A percentile compares a stretch with the other conserved stretches of the same genome.
phyloP scores from a whole-genome alignment of 64 coral and sea anemone species.

The Montipora capricornis region DNA sequence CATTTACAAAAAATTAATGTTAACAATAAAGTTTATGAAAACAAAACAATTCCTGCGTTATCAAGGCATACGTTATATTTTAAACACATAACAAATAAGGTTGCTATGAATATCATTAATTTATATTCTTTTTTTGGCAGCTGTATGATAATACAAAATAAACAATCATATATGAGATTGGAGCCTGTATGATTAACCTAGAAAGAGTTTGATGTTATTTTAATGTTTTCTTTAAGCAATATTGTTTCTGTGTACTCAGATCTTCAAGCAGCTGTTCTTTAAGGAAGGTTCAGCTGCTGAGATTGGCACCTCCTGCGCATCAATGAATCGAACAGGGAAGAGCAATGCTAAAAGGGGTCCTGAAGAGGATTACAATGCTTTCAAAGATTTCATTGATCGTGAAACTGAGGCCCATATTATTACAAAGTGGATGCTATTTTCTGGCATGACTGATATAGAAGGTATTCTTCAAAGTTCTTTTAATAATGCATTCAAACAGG shows the following conservation, averaged over 20 bases:
- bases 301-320: constrained; percentile 61
- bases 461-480: constrained; percentile 4
- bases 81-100: constrained; percentile 9
- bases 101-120: constrained; percentile 9
- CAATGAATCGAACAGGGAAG: constrained; percentile 54
- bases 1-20: too few species aligned
- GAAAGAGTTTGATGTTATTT: neutral
- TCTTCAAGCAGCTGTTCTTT: constrained; percentile 54
- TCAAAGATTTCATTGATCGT: constrained; percentile 69
- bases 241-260: constrained; percentile 31
- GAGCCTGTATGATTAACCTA: constrained; percentile 16
- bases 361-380: constrained; percentile 73
- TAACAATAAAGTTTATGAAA: neutral
- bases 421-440: constrained; percentile 52
- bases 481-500: neutral
- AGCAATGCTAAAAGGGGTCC: constrained; percentile 71
- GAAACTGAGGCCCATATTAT: constrained; percentile 74
- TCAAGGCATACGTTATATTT: neutral
- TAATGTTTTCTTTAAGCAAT: neutral
- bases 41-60: neutral
- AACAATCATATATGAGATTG: constrained; percentile 1
- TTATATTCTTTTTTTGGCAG: constrained; percentile 1
- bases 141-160: constrained; percentile 7
- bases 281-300: constrained; percentile 52
- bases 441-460: constrained; percentile 65